phyloP scores from a whole-genome alignment of 2,797 vertebrate genomes.

The Valencia hispanica region DNA sequence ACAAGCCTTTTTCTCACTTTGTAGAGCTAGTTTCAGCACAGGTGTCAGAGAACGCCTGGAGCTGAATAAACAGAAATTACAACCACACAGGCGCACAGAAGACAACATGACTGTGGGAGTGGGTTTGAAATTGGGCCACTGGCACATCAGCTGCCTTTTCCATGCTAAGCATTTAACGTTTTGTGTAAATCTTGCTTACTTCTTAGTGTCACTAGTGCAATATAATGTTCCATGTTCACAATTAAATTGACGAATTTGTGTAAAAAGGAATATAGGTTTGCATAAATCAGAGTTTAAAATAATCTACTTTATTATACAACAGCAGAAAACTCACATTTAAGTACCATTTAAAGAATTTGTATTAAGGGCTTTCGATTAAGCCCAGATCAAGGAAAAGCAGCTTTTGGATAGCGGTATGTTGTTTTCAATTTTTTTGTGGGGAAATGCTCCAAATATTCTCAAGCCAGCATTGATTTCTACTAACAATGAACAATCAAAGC shows the following conservation, averaged over 20 bases:
- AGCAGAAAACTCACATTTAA: not conserved
- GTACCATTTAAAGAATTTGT: not conserved
- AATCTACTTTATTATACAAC: not conserved
- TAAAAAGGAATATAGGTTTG: constrained; percentile 18
- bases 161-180: not conserved
- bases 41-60: constrained; percentile 64
- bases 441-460: not conserved
- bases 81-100: constrained; percentile 41
- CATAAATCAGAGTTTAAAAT: constrained; percentile 8
- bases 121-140: constrained; percentile 54
- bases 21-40: constrained; percentile 55
- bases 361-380: not conserved
- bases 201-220: constrained; percentile 22
- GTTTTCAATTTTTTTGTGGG: not conserved
- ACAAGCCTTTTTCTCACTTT: constrained; percentile 46
- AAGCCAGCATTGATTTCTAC: not conserved
- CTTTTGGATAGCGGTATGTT: not conserved
- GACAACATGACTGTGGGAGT: constrained; percentile 56
- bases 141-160: constrained; percentile 28
- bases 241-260: constrained; percentile 31
- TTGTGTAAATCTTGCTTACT: constrained; percentile 27
- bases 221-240: constrained; percentile 31
- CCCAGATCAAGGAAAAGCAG: not conserved
- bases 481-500: not conserved
- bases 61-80: constrained; percentile 64